Conservation (phyloP, 2,888 invertebrate genomes). For the Synanthedon andrenaeformis region DNA sequence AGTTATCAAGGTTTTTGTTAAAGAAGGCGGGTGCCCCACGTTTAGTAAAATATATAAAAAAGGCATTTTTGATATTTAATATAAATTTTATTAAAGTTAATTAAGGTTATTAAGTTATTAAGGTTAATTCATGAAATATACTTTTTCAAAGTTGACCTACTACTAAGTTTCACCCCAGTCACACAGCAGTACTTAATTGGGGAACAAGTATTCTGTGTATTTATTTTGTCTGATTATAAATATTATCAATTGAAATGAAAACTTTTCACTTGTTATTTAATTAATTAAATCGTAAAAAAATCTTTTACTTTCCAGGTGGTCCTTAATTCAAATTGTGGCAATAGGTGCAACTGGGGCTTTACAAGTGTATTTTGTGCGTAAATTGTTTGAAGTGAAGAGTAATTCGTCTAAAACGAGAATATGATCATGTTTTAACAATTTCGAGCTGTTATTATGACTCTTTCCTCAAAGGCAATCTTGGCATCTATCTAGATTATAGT, state of each 20-base stretch:
- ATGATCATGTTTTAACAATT: conserved; percentile 22
- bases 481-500: too few relatives aligned
- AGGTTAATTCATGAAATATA: not conserved
- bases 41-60: too few relatives aligned
- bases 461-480: too few relatives aligned
- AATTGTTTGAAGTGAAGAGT: conserved; percentile 85
- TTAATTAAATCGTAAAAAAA: too few relatives aligned
- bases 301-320: conserved; percentile 72
- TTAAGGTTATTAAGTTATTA: too few relatives aligned
- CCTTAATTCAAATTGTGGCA: conserved; percentile 85
- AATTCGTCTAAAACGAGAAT: conserved; percentile 72
- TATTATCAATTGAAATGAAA: too few relatives aligned
- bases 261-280: too few relatives aligned
- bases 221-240: too few relatives aligned
- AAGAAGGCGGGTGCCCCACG: too few relatives aligned
- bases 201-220: too few relatives aligned
- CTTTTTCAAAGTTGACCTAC: not conserved
- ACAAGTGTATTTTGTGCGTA: conserved; percentile 90
- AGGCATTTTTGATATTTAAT: not conserved
- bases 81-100: not conserved
- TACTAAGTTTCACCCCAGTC: not conserved
- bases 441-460: not conserved
- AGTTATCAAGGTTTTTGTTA: too few relatives aligned
- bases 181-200: too few relatives aligned
- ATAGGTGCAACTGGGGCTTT: conserved; percentile 81